Percentiles rank a stretch among this genome's conserved stretches.
phyloP scores from a whole-genome alignment of 2,113 vertebrate genomes.

The Heliornis fulica region DNA sequence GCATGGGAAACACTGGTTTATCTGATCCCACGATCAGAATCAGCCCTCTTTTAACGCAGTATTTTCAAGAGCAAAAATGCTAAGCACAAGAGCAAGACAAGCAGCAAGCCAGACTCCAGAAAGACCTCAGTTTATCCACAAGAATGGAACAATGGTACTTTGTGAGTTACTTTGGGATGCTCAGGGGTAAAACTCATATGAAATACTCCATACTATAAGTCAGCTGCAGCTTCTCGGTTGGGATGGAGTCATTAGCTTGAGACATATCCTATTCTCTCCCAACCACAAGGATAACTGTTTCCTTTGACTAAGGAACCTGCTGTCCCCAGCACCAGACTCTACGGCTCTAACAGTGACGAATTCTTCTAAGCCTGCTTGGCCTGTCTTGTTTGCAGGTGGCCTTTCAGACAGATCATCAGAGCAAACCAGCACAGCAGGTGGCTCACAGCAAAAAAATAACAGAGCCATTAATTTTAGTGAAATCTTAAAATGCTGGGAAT shows the following conservation, averaged over 20 bases:
- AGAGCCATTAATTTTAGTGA: background rate
- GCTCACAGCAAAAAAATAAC: background rate
- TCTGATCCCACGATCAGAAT: background rate
- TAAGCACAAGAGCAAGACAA: background rate
- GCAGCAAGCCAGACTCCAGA: background rate
- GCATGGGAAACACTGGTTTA: background rate
- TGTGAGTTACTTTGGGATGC: background rate
- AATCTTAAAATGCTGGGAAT: background rate
- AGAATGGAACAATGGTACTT: background rate
- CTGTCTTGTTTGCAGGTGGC: background rate
- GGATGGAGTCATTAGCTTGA: background rate
- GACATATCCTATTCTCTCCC: background rate
- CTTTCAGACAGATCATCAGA: background rate
- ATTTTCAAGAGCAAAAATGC: background rate
- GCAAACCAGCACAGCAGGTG: background rate
- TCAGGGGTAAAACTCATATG: background rate
- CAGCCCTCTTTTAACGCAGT: background rate
- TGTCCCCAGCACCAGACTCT: background rate
- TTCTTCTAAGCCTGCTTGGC: background rate
- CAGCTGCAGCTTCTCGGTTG: background rate
- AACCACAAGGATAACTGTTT: background rate
- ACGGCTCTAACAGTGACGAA: background rate
- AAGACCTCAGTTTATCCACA: background rate
- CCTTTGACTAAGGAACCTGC: background rate
- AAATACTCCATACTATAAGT: background rate